Evolutionary conservation across 2,113 vertebrate species (phyloP).

Genomic region (Colinus virginianus): DNA sequence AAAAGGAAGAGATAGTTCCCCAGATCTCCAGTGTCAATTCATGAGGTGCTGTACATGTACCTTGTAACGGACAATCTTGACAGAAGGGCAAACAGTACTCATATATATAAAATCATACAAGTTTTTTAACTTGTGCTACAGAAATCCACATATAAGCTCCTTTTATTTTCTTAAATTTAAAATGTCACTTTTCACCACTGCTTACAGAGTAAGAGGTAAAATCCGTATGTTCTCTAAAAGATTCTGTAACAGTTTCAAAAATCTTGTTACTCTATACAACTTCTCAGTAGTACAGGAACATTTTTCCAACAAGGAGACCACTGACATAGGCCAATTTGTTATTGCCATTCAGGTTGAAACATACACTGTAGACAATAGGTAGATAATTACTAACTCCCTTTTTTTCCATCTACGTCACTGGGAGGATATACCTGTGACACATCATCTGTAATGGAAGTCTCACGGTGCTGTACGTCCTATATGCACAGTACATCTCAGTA

Average conservation of each 20-base stretch:
- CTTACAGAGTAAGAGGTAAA: neutral
- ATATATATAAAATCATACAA: neutral
- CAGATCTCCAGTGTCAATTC: neutral
- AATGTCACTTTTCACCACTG: neutral
- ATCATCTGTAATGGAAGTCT: neutral
- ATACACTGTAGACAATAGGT: neutral
- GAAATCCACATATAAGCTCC: neutral
- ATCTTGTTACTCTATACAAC: neutral
- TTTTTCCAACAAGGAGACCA: neutral
- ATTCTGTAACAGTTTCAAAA: neutral
- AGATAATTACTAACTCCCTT: slow-evolving; percentile 11
- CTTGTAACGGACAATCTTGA: neutral
- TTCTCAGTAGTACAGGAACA: neutral
- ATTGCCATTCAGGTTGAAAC: neutral
- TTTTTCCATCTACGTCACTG: neutral
- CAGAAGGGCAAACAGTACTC: neutral
- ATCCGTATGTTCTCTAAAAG: neutral
- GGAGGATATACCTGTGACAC: neutral
- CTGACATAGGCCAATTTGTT: neutral
- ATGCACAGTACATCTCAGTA: neutral
- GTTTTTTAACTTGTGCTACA: neutral
- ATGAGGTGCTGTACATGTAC: neutral
- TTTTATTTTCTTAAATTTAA: neutral
- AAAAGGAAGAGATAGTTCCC: neutral
- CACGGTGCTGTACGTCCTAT: neutral